These are phyloP conservation scores for Eulemur rufifrons DNA, from an alignment of 2,113 vertebrate genomes.

Conservation along the genomic window DNA sequence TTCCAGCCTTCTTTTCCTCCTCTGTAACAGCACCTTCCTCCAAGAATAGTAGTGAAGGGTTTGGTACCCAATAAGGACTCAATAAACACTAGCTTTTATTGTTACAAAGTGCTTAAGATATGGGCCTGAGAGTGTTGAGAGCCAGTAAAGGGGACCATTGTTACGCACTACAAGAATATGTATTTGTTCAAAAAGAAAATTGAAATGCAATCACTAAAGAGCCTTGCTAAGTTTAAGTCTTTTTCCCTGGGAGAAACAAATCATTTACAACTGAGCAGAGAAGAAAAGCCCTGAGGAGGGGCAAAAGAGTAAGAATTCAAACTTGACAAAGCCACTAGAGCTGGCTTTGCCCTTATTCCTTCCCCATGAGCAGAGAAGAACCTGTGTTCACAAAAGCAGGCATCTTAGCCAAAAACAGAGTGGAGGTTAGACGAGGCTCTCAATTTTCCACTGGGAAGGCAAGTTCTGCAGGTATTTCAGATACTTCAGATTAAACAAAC, in stretches of 20 bases:
- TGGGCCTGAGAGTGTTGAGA: background rate
- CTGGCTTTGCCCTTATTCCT: background rate
- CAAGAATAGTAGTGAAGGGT: background rate
- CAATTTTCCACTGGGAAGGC: background rate
- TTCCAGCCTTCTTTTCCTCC: background rate
- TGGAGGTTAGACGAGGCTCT: background rate
- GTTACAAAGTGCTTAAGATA: background rate
- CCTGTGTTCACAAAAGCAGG: background rate
- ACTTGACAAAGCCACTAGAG: background rate
- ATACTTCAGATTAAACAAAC: background rate
- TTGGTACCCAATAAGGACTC: background rate
- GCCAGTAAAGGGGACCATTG: background rate
- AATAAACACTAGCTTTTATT: background rate
- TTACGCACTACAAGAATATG: background rate
- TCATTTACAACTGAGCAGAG: slow-evolving; percentile 10
- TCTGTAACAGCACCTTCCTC: slow-evolving; percentile 3
- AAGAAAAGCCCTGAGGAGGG: background rate
- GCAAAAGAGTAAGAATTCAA: background rate
- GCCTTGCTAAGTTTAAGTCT: slow-evolving; percentile 4
- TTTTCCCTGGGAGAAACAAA: slow-evolving; percentile 33
- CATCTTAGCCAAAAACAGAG: background rate
- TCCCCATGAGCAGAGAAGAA: background rate
- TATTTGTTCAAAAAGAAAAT: slow-evolving; percentile 45
- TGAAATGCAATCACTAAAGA: slow-evolving; percentile 33
- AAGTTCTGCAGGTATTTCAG: background rate